Evolutionary conservation across 2,113 vertebrate genomes (phyloP).

Genomic region (Solenodon paradoxus): DNA sequence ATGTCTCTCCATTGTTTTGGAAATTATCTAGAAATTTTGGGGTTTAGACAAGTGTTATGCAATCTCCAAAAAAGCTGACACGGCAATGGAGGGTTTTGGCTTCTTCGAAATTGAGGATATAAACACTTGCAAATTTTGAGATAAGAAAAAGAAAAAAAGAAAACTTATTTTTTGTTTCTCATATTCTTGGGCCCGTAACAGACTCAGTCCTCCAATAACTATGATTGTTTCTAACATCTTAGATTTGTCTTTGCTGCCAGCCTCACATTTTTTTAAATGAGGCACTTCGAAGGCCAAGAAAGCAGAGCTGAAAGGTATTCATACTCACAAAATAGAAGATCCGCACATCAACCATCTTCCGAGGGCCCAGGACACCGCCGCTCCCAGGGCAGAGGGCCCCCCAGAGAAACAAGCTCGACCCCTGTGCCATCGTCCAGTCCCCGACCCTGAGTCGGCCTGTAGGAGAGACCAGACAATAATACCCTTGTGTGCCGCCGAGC

Average conservation of each 20-base stretch:
- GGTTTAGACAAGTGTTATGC: neutral
- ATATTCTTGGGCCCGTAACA: neutral
- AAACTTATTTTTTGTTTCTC: neutral
- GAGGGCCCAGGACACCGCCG: no score
- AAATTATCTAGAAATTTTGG: neutral
- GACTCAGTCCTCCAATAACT: neutral
- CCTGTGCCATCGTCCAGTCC: no score
- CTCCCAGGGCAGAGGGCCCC: no score
- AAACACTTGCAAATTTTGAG: neutral
- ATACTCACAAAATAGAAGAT: no score
- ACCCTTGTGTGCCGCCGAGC: no score
- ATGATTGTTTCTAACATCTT: neutral
- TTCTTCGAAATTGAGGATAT: neutral
- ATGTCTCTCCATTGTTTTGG: neutral
- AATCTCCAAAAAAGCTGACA: neutral
- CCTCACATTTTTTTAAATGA: neutral
- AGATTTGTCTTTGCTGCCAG: neutral
- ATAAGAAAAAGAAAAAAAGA: neutral
- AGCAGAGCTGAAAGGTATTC: no score
- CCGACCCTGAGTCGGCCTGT: no score
- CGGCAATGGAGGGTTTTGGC: neutral
- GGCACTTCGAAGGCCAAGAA: no score
- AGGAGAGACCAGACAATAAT: no score
- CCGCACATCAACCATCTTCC: no score
- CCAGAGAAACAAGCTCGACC: no score